phyloP scores from a whole-genome alignment of 2,888 invertebrate genomes.

The Adela reaumurella region DNA sequence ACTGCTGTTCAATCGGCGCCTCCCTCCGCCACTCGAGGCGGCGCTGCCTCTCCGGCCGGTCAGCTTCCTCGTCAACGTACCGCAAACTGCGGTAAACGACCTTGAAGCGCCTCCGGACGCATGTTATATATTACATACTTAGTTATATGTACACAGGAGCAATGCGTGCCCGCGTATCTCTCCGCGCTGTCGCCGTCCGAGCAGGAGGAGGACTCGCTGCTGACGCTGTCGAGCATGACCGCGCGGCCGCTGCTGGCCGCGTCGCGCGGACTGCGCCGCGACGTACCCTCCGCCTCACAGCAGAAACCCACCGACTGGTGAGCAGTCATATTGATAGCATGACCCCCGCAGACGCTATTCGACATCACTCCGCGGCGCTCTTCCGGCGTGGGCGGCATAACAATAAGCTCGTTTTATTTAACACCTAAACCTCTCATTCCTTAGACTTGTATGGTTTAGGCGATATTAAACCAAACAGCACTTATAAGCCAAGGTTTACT shows the following conservation, averaged over 20 bases:
- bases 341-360: too few species aligned
- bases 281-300: slow-evolving; percentile 28
- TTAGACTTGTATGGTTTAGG: too few species aligned
- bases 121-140: neutral
- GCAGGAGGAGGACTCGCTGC: slow-evolving; percentile 67
- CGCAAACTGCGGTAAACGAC: slow-evolving; percentile 18
- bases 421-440: too few species aligned
- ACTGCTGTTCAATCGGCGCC: slow-evolving; percentile 60
- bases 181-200: slow-evolving; percentile 55
- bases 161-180: slow-evolving; percentile 36
- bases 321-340: too few species aligned
- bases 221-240: slow-evolving; percentile 70
- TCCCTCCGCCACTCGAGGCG: slow-evolving; percentile 53
- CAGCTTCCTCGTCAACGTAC: slow-evolving; percentile 34
- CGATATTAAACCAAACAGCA: too few species aligned
- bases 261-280: slow-evolving; percentile 56
- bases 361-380: too few species aligned
- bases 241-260: slow-evolving; percentile 69
- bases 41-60: slow-evolving; percentile 31
- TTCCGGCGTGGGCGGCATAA: too few species aligned
- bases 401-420: too few species aligned
- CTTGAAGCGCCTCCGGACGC: neutral
- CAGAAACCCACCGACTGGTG: neutral
- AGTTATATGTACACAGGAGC: slow-evolving; percentile 23
- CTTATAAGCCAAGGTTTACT: too few species aligned